Base-by-base conservation (phyloP, 1,140 invertebrate genomes). In the Trinorchestia longiramus region DNA sequence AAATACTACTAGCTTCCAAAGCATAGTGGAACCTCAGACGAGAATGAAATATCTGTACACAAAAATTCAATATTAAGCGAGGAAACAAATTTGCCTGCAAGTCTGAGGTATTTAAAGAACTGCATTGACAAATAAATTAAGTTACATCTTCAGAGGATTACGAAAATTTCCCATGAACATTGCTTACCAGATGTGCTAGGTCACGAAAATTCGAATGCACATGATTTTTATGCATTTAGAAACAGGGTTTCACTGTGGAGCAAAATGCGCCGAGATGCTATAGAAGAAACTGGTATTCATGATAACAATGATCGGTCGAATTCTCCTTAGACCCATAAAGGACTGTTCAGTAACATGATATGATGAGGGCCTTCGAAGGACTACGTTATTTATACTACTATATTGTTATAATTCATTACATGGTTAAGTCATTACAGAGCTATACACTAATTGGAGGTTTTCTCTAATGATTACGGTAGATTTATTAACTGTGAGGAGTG, bases 351-450 rank as follows among this genome's bases (percentile, higher is more conserved):
- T 40, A 45, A 94, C 92, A 94, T 94, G 92, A 94, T 94, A 94
- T 94, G 92, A 94, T 94, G 44, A 94, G 92, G 92, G 92, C 44
- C 92, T 45, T 94, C 43, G 44, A 94, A 94, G 92, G 92, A 94
- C 92, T 94, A 44, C 44, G 41, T 94, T 94, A 94, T 94, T 94
- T 94, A 94, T 94, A 94, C 92, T 94, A 94, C 92, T 94, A 94
- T 94, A 94, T 94, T 94, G 92, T 94, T 94, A 94, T 94, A 94
- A 94, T 94, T 94, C 92, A 94, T 94, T 94, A 94, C 43, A 94
- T 94, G 92, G 92, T 94, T 43, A 91, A 91, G 41, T 91, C 88
- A 91, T 91, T 94, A 94, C 92, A 94, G 92, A 94, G 92, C 92
- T 94, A 94, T 94, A 94, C 92, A 94, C 92, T 94, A 94, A 94